Percentiles rank a stretch among this genome's conserved stretches.
Evolutionary conservation across 2,888 invertebrate genomes (phyloP).

Genomic region (Ectobius pallidus): DNA sequence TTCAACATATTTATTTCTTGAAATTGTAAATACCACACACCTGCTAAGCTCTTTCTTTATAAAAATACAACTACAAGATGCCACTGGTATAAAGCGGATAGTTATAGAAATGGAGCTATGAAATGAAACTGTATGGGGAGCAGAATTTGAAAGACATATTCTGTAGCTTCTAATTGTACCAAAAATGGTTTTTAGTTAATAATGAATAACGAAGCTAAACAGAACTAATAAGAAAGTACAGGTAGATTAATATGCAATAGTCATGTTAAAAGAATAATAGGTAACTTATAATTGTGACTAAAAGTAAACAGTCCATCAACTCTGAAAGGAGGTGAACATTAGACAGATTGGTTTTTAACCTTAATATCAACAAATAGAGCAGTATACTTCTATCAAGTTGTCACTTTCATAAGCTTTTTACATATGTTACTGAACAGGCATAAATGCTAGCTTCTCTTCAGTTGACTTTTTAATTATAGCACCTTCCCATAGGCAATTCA

Average conservation of each 20-base stretch:
- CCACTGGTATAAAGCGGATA: slow-evolving; percentile 27
- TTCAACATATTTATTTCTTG: slow-evolving; percentile 39
- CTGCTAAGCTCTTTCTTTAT: slow-evolving; percentile 52
- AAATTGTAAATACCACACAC: slow-evolving; percentile 43
- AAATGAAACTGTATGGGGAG: slow-evolving; percentile 5
- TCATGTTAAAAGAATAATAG: neutral
- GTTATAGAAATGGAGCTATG: slow-evolving; percentile 12
- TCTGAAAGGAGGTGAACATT: slow-evolving; percentile 13
- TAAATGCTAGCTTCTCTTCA: slow-evolving; percentile 21
- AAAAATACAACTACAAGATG: slow-evolving; percentile 51
- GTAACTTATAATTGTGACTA: neutral
- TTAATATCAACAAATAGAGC: neutral
- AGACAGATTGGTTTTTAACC: slow-evolving; percentile 11
- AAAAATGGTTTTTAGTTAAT: neutral
- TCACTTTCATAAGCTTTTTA: neutral
- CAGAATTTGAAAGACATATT: neutral
- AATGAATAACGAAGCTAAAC: neutral
- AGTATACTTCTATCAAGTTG: neutral
- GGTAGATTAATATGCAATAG: slow-evolving; percentile 16
- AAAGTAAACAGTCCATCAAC: slow-evolving; percentile 17
- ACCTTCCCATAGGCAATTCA: slow-evolving; percentile 10
- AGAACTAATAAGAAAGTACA: neutral
- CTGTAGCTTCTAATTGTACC: neutral
- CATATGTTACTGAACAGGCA: neutral
- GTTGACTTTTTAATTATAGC: neutral